A percentile compares a stretch with the other conserved stretches of the same genome.
These are phyloP conservation scores for Scolopax rusticola DNA, from an alignment of 2,797 vertebrate genomes.

Conservation along the genomic window DNA sequence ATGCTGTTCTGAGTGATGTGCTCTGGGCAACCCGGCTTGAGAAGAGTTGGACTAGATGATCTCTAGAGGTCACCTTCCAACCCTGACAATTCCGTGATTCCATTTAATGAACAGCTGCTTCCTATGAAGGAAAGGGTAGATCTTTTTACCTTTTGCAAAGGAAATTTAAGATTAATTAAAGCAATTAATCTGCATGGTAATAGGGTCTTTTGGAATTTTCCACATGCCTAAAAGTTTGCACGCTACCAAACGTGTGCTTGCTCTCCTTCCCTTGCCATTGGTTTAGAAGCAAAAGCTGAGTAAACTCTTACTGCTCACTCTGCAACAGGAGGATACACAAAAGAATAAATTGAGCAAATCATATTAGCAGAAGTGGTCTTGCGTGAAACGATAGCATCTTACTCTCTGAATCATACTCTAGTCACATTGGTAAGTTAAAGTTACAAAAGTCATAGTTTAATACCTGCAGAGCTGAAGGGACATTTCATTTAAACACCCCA, in stretches of 20 bases:
- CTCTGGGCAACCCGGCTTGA: too few species aligned
- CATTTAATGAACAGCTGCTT: constrained; percentile 13
- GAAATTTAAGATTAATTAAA: background rate
- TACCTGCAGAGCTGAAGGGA: background rate
- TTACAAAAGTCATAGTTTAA: background rate
- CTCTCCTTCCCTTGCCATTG: background rate
- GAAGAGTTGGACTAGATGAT: too few species aligned
- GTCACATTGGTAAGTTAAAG: background rate
- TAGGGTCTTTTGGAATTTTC: constrained; percentile 19
- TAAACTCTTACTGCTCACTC: background rate
- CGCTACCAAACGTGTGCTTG: background rate
- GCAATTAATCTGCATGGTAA: background rate
- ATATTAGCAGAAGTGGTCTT: background rate
- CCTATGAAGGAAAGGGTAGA: constrained; percentile 9
- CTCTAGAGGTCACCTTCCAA: too few species aligned
- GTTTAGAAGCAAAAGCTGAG: background rate
- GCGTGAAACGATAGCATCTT: background rate
- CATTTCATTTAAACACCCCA: background rate
- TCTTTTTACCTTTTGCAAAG: background rate
- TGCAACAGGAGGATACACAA: background rate
- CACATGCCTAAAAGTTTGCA: background rate
- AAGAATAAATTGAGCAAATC: background rate
- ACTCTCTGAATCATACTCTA: background rate
- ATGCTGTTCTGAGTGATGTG: too few species aligned
- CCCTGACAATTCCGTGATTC: too few species aligned